These are phyloP conservation scores for Graphium colonna DNA, from an alignment of 2,888 invertebrate genomes.

Conservation along the genomic window DNA sequence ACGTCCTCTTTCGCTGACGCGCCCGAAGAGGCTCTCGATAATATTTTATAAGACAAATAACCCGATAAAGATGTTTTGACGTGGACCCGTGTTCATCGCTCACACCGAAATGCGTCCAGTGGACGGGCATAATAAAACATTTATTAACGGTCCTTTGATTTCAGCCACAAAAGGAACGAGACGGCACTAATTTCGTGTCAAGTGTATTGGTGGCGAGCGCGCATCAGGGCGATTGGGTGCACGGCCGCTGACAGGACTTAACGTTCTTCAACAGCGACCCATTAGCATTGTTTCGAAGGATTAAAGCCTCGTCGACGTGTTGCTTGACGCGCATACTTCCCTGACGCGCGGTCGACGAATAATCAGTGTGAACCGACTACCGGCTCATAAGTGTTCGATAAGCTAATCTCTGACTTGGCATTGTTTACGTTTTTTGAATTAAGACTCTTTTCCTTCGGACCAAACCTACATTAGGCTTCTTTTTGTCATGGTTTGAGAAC, in stretches of 20 bases:
- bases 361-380: constrained; percentile 72
- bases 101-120: constrained; percentile 77
- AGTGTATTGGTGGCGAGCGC: constrained; percentile 72
- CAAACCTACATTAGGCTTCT: constrained; percentile 2
- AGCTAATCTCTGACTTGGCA: constrained; percentile 34
- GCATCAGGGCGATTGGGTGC: constrained; percentile 70
- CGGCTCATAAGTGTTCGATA: constrained; percentile 56
- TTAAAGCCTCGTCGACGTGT: constrained; percentile 62
- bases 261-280: constrained; percentile 68
- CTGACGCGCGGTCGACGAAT: constrained; percentile 64
- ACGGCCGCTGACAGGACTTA: constrained; percentile 70
- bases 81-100: constrained; percentile 79
- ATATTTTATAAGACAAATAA: constrained; percentile 81
- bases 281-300: constrained; percentile 80
- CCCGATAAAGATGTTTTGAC: constrained; percentile 80
- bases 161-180: constrained; percentile 62
- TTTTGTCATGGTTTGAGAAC: too few relatives aligned
- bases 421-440: constrained; percentile 24
- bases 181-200: constrained; percentile 72
- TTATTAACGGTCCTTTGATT: constrained; percentile 72
- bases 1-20: constrained; percentile 77
- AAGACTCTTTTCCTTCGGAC: constrained; percentile 24
- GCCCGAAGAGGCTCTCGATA: constrained; percentile 77
- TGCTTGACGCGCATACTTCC: constrained; percentile 69
- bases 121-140: constrained; percentile 76